These are phyloP conservation scores for Eonycteris spelaea DNA, from an alignment of 2,113 vertebrate species.

Conservation along the genomic window DNA sequence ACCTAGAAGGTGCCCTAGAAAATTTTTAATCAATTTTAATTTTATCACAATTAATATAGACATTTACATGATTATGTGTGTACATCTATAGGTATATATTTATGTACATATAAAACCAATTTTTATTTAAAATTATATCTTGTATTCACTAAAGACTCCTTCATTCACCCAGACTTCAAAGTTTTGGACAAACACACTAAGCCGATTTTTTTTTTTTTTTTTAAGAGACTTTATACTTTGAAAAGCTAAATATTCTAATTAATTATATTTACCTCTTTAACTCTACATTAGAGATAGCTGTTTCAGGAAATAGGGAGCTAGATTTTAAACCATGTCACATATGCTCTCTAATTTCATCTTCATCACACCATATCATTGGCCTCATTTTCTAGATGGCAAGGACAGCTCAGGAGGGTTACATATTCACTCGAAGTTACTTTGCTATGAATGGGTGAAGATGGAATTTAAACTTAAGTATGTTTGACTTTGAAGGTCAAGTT, in stretches of 20 bases:
- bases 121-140: not conserved
- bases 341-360: not conserved
- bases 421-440: not conserved
- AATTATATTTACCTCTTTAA: not conserved
- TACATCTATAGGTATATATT: not conserved
- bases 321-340: not conserved
- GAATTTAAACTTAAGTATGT: not conserved
- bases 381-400: not conserved
- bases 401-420: not conserved
- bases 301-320: not conserved
- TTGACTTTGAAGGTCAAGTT: not conserved
- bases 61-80: not conserved
- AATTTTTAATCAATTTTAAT: not conserved
- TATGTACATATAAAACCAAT: not conserved
- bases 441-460: not conserved
- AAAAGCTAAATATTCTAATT: not conserved
- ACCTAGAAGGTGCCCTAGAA: not conserved
- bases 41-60: not conserved
- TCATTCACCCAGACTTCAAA: not conserved
- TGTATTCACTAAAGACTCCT: not conserved
- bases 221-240: not conserved
- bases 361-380: not conserved
- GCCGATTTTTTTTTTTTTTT: not conserved
- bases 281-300: not conserved
- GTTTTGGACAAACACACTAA: not conserved